Evolutionary conservation across 2,797 vertebrate species (phyloP).

Genomic region (Pampus argenteus): DNA sequence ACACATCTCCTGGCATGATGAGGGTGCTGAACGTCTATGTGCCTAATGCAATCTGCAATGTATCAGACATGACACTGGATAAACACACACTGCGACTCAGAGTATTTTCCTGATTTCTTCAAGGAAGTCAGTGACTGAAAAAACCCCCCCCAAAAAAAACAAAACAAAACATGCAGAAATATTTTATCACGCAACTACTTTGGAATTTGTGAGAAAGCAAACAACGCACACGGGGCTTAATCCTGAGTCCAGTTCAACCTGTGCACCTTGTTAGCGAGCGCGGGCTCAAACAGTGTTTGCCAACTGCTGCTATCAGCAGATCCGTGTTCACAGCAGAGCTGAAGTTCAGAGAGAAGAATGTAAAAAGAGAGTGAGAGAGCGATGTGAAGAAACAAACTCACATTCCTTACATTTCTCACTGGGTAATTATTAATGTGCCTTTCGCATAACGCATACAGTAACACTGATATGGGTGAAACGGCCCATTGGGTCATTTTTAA

Average conservation of each 20-base stretch:
- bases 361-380: constrained; percentile 41
- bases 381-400: constrained; percentile 56
- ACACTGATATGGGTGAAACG: constrained; percentile 37
- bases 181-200: constrained; percentile 26
- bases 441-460: constrained; percentile 37
- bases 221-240: constrained; percentile 27
- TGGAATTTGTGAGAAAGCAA: constrained; percentile 60
- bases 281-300: constrained; percentile 58
- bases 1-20: neutral
- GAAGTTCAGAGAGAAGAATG: constrained; percentile 49
- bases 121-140: constrained; percentile 13
- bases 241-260: constrained; percentile 34
- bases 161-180: constrained; percentile 19
- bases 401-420: constrained; percentile 78
- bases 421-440: constrained; percentile 79
- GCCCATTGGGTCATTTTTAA: constrained; percentile 26
- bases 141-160: constrained; percentile 11
- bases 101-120: constrained; percentile 3
- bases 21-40: neutral
- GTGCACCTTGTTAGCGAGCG: constrained; percentile 45
- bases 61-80: neutral
- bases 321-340: constrained; percentile 23
- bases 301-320: constrained; percentile 57
- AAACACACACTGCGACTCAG: neutral
- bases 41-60: neutral